Base-by-base conservation (phyloP, 2,113 vertebrate species). In the Gallinago media region DNA sequence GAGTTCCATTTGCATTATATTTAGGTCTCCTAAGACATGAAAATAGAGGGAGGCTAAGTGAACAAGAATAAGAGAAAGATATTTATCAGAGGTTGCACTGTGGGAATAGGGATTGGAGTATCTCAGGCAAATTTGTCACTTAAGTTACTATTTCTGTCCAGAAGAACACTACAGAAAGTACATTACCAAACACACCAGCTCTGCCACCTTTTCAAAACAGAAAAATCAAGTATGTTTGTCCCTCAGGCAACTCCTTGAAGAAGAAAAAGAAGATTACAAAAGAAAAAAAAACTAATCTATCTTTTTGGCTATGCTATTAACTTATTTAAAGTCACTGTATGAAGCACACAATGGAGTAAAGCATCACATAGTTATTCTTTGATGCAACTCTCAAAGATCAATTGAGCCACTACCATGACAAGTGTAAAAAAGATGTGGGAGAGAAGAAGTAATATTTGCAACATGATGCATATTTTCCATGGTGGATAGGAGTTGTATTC, bases 191-290 rank as follows among this genome's bases (percentile, higher is more conserved):
- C 27, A 82, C 17, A 73, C 3, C 9, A 63, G 38, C 15, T 85
- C 44, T 89, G 47, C 11, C 22, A 54, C 20, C 26, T 27, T 88
- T 75, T 76, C 47, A 88, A 63, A 34, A 59, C 17, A 44, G 56
- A 77, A 83, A 83, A 90, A 65, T 78, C 50, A 77, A 89, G 32
- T 54, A 15, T 82, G 5, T 56, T 75, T 67, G 34, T 88, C 38
- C 52, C 23, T 90, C 31, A 47, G 54, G 34, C 32, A 91, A 36
- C 16, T 71, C 27, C 49, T 78, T 58, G 15, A 61, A 86, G 52
- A 88, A 81, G 32, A 73, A 94, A 94, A 79, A 3, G 0, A 61
- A 61, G 20, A 20, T 3, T 17, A 29, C 27, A 32, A 61, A n/a
- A 58, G 21, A 34, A 42, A 71, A 38, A 56, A 36, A 68, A 46